Base-by-base conservation (phyloP, 2,113 vertebrate species). In the Pseudois nayaur region DNA sequence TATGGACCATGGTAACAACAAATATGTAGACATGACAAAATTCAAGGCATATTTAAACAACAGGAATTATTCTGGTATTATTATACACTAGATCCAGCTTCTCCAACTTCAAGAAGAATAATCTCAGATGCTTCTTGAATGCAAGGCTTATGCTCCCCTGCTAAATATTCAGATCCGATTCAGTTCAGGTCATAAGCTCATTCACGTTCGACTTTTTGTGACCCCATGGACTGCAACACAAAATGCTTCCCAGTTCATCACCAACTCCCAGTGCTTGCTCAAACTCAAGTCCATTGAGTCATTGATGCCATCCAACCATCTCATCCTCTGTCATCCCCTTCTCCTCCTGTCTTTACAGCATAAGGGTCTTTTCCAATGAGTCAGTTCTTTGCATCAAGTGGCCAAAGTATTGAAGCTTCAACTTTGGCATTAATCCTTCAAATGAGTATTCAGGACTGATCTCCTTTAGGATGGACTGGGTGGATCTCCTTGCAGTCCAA, bases 151-250 rank as follows among this genome's bases (percentile, higher is more conserved):
- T 21, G 14, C 25, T 79, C 17, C 55, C 4, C 45, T 76, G 36
- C 27, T 55, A 89, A n/a, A 45, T 50, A 82, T 16, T 86, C 17
- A 43, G 25, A 79, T 76, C 52, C 57, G 40, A 5, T 40, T 71
- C 67, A 71, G 3, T 71, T 71, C n/a, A 71, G 5, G 19, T 71
- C 67, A 71, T 12, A 5, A 71, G 19, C n/a, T 40, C 10, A 40
- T 40, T 71, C 10, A 23, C 5, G 1, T 71, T 23, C 1, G 5
- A 71, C 36, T 23, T 36, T 40, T 40, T 71, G 19, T 0, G 0
- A 40, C 19, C n/a, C n/a, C 1, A 1, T 71, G n/a, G 19, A 71
- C n/a, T 13, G 67, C n/a, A 40, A 23, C 10, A 71, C 17, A 36
- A 71, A 40, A 71, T 0, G 3, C n/a, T 71, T 71, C n/a, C 67